These are phyloP conservation scores for Altica lythri DNA, from an alignment of 2,888 invertebrate genomes.

Conservation along the genomic window DNA sequence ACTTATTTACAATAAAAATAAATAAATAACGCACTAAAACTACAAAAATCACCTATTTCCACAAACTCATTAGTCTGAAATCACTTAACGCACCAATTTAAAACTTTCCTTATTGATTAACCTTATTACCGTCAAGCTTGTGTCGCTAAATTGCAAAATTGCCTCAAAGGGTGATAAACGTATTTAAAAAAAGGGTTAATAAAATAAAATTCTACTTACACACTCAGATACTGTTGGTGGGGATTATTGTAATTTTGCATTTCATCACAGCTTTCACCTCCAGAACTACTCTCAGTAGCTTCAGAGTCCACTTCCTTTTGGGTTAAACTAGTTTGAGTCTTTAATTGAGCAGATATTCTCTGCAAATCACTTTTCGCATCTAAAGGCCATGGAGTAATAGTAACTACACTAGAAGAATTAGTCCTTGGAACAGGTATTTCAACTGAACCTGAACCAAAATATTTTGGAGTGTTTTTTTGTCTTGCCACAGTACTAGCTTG, in stretches of 20 bases:
- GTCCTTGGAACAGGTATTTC: conserved; percentile 46
- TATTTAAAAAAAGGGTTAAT: too few species aligned
- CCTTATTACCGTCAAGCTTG: too few species aligned
- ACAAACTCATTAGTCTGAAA: too few species aligned
- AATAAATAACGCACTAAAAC: too few species aligned
- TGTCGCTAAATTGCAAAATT: too few species aligned
- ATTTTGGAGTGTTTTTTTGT: conserved; percentile 54
- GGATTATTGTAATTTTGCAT: conserved; percentile 78
- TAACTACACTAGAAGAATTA: conserved; percentile 47
- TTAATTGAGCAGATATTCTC: conserved; percentile 73
- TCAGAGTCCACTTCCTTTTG: conserved; percentile 86
- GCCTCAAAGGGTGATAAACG: too few species aligned
- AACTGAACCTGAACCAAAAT: conserved; percentile 62
- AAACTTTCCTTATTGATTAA: too few species aligned
- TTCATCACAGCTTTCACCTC: conserved; percentile 93
- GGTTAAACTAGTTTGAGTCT: conserved; percentile 73
- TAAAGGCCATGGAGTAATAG: conserved; percentile 57
- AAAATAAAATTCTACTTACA: too few species aligned
- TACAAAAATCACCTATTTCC: too few species aligned
- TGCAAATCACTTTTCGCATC: conserved; percentile 65
- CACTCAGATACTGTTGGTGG: conserved; percentile 74
- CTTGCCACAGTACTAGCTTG: conserved; percentile 54
- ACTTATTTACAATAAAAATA: too few species aligned
- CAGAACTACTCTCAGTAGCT: conserved; percentile 92
- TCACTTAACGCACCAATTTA: too few species aligned